Evolutionary conservation across 2,797 vertebrate genomes (phyloP).

Genomic region (Ataeniobius toweri): DNA sequence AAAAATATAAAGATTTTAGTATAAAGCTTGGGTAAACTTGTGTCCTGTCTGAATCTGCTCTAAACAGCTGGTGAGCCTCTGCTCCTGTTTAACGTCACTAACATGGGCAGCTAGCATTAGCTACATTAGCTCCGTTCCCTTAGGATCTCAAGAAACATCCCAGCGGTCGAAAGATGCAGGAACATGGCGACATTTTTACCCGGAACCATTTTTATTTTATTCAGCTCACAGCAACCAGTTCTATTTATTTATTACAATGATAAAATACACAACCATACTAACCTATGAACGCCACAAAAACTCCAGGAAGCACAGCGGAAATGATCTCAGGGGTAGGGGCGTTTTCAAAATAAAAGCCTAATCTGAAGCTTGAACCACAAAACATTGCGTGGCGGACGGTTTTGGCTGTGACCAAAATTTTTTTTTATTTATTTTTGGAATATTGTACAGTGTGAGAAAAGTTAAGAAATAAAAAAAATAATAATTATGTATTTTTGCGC

Average conservation of each 20-base stretch:
- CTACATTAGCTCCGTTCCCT: conserved; percentile 30
- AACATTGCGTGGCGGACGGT: not conserved
- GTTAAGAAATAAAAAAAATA: no score
- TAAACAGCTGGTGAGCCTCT: not conserved
- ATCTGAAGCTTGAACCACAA: not conserved
- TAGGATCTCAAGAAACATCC: conserved; percentile 12
- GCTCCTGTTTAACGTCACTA: not conserved
- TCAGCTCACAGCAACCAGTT: not conserved
- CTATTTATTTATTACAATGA: no score
- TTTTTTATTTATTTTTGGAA: no score
- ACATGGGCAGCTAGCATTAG: conserved; percentile 36
- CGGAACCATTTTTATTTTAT: not conserved
- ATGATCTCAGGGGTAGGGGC: fast-evolving
- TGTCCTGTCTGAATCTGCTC: conserved; percentile 4
- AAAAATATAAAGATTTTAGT: not conserved
- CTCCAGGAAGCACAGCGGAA: not conserved
- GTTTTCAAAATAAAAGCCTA: conserved; percentile 16
- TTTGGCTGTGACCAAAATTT: not conserved
- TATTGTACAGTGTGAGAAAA: no score
- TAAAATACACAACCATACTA: not conserved
- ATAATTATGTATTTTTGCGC: no score
- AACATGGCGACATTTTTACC: not conserved
- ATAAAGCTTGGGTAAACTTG: not conserved
- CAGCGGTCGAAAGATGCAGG: not conserved
- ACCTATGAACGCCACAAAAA: not conserved